Evolutionary conservation across 2,797 vertebrate species (phyloP).

Genomic region (Schizothorax lantsangensis): DNA sequence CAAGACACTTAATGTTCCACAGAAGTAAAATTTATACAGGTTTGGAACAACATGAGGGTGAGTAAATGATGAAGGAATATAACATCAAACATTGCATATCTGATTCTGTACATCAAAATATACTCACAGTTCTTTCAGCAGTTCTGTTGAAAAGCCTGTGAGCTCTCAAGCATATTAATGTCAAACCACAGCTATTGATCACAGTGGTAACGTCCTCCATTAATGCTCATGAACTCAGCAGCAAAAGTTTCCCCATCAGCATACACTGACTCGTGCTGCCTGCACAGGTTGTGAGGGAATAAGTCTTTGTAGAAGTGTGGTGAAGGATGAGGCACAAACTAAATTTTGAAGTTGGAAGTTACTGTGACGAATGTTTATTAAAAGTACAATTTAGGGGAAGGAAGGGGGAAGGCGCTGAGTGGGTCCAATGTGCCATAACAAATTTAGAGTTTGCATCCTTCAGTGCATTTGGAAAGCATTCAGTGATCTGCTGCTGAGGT

Average conservation of each 20-base stretch:
- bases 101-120: neutral
- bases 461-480: neutral
- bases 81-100: neutral
- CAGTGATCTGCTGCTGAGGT: neutral
- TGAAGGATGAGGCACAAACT: conserved; percentile 9
- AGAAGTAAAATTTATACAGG: neutral
- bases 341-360: neutral
- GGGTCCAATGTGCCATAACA: neutral
- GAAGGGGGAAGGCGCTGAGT: too few species aligned
- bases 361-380: neutral
- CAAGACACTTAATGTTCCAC: neutral
- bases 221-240: too few species aligned
- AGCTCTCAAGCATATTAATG: conserved; percentile 13
- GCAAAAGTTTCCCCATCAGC: too few species aligned
- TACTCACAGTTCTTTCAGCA: neutral
- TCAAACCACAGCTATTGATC: conserved; percentile 9
- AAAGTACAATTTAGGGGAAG: neutral
- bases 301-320: conserved; percentile 7
- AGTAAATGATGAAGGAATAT: neutral
- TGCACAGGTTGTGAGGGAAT: neutral
- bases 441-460: neutral
- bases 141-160: neutral
- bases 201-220: neutral
- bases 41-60: neutral
- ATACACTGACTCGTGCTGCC: conserved; percentile 4